phyloP scores from a whole-genome alignment of 2,797 vertebrate genomes.

The Knipowitschia caucasica region DNA sequence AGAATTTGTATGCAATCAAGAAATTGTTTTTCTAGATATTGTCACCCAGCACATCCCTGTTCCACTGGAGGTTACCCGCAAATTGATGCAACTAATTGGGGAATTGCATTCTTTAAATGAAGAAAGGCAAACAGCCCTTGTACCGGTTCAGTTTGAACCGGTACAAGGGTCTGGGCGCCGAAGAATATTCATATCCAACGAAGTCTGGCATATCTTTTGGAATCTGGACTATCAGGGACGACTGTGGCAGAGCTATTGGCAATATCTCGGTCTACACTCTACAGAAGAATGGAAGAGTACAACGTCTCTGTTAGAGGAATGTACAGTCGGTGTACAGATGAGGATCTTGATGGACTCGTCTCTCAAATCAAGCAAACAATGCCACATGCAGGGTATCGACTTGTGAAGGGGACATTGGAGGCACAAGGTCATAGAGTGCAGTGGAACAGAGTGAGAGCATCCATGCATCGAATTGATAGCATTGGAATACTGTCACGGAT shows the following conservation, averaged over 20 bases:
- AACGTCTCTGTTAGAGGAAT: background rate
- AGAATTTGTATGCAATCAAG: too few relatives aligned
- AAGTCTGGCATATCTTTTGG: background rate
- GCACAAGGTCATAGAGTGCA: constrained; percentile 23
- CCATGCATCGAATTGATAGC: constrained; percentile 23
- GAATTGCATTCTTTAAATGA: background rate
- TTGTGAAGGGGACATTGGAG: constrained; percentile 11
- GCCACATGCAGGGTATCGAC: constrained; percentile 17
- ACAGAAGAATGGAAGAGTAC: background rate
- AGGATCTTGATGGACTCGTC: background rate
- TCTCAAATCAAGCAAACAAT: constrained; percentile 1
- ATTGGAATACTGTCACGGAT: constrained; percentile 11
- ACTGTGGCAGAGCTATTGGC: background rate
- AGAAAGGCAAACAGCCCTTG: background rate
- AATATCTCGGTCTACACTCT: background rate
- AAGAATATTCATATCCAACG: background rate
- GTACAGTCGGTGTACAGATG: background rate
- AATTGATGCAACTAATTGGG: too few relatives aligned
- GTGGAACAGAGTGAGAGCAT: constrained; percentile 18
- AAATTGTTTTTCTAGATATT: too few relatives aligned
- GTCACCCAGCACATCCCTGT: too few relatives aligned
- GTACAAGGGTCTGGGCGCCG: background rate
- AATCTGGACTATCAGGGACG: background rate
- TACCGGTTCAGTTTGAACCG: background rate
- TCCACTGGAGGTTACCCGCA: too few relatives aligned